Percentiles rank a stretch among this genome's conserved stretches.
Evolutionary conservation across 2,888 invertebrate species (phyloP).

Genomic region (Sclerodermus sp.): DNA sequence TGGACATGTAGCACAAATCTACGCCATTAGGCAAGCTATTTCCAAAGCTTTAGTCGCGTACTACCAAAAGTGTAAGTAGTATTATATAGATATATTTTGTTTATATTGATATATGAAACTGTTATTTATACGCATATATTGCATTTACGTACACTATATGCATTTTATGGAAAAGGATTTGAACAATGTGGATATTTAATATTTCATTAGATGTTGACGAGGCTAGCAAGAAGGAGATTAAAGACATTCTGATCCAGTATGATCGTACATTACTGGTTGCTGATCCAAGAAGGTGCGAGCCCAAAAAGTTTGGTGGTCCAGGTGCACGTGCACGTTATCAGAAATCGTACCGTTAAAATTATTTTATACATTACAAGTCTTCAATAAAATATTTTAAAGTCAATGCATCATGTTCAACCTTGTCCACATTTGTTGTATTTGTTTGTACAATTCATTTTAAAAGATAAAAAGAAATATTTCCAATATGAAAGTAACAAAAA

Average conservation of each 20-base stretch:
- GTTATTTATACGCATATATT: too few species aligned
- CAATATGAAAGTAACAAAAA: too few species aligned
- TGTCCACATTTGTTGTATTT: too few species aligned
- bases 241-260: conserved; percentile 96
- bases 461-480: too few species aligned
- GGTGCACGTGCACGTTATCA: conserved; percentile 99
- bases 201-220: conserved; percentile 87
- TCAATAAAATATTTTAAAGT: conserved; percentile 38
- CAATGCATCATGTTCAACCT: too few species aligned
- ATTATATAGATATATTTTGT: conserved; percentile 4
- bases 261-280: conserved; percentile 97
- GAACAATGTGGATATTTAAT: too few species aligned
- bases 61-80: conserved; percentile 95
- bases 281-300: conserved; percentile 98
- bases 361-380: conserved; percentile 27
- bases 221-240: conserved; percentile 98
- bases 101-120: too few species aligned
- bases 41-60: conserved; percentile 97
- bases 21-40: conserved; percentile 98
- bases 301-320: conserved; percentile 99
- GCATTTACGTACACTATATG: too few species aligned
- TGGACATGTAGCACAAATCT: conserved; percentile 98
- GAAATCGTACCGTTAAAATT: conserved; percentile 99
- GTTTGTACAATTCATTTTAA: too few species aligned
- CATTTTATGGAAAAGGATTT: too few species aligned